Evolutionary conservation across 2,797 vertebrate species (phyloP).

Genomic region (Phaenicophaeus curvirostris): DNA sequence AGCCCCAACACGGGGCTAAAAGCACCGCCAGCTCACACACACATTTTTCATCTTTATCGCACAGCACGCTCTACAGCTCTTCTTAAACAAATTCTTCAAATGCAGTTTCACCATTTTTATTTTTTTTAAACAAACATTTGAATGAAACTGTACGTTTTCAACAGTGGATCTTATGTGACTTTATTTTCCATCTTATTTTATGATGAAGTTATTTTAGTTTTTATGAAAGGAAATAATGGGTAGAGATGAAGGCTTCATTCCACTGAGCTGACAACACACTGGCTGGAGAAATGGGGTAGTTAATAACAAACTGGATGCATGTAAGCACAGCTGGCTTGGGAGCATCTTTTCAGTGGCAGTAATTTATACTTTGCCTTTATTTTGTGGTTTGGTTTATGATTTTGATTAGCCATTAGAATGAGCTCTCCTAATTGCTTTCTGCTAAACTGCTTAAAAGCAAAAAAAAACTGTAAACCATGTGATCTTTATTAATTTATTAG

Average conservation of each 20-base stretch:
- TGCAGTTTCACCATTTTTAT: not conserved
- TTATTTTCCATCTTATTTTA: not conserved
- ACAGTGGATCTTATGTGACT: not conserved
- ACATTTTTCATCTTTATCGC: conserved; percentile 71
- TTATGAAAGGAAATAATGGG: conserved; percentile 60
- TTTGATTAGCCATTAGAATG: conserved; percentile 64
- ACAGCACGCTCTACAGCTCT: not conserved
- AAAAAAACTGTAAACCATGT: not conserved
- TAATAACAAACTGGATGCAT: conserved; percentile 49
- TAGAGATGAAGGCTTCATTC: conserved; percentile 52
- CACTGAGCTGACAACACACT: conserved; percentile 37
- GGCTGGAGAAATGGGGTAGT: conserved; percentile 37
- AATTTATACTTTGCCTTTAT: conserved; percentile 58
- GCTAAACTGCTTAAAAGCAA: conserved; percentile 30
- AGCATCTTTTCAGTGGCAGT: conserved; percentile 48
- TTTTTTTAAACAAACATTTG: not conserved
- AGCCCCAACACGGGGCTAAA: conserved; percentile 54
- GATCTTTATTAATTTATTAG: not conserved
- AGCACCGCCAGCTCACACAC: not conserved
- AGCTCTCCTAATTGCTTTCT: conserved; percentile 53
- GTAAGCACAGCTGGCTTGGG: conserved; percentile 40
- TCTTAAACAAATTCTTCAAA: conserved; percentile 44
- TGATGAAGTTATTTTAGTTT: conserved; percentile 34
- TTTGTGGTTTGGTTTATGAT: conserved; percentile 55
- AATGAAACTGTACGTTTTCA: not conserved